Evolutionary conservation across 2,888 invertebrate species (phyloP).

Genomic region (Choristoneura rosaceana): DNA sequence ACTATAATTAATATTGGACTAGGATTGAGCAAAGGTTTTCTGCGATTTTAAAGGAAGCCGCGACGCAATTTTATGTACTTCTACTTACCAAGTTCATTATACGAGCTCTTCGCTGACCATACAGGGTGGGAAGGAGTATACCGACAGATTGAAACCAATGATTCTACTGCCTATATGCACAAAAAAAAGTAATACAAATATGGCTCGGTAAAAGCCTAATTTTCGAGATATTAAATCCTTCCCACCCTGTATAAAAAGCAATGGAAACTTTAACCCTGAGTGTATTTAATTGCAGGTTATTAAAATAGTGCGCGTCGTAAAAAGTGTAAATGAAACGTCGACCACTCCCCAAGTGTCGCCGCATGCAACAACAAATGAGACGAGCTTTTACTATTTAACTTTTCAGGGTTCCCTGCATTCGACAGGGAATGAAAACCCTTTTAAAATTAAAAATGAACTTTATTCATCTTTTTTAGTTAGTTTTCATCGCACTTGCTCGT

Average conservation of each 20-base stretch:
- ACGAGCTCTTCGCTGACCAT: slow-evolving; percentile 8
- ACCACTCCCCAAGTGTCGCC: slow-evolving; percentile 66
- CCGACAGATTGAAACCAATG: too few species aligned
- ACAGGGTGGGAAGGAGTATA: too few species aligned
- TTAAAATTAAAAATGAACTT: too few species aligned
- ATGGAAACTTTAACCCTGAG: slow-evolving; percentile 60
- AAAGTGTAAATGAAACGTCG: slow-evolving; percentile 68
- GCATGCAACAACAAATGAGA: slow-evolving; percentile 77
- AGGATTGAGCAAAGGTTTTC: background rate
- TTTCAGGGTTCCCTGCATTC: slow-evolving; percentile 11
- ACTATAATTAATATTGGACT: too few species aligned
- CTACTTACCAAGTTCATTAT: slow-evolving; percentile 3
- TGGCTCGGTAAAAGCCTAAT: too few species aligned
- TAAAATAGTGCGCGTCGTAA: slow-evolving; percentile 62
- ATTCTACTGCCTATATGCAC: too few species aligned
- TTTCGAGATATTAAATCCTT: too few species aligned
- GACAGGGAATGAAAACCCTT: too few species aligned
- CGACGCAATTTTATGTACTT: slow-evolving; percentile 12
- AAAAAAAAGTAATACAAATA: too few species aligned
- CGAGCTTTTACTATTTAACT: slow-evolving; percentile 63
- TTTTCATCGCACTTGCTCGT: too few species aligned
- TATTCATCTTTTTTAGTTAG: too few species aligned
- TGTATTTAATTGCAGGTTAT: slow-evolving; percentile 68
- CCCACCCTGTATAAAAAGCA: slow-evolving; percentile 49
- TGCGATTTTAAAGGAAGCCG: background rate